These are phyloP conservation scores for Apostichopus parvimensis DNA, from an alignment of 35 echinoderm and acorn worm species.

Conservation along the genomic window DNA sequence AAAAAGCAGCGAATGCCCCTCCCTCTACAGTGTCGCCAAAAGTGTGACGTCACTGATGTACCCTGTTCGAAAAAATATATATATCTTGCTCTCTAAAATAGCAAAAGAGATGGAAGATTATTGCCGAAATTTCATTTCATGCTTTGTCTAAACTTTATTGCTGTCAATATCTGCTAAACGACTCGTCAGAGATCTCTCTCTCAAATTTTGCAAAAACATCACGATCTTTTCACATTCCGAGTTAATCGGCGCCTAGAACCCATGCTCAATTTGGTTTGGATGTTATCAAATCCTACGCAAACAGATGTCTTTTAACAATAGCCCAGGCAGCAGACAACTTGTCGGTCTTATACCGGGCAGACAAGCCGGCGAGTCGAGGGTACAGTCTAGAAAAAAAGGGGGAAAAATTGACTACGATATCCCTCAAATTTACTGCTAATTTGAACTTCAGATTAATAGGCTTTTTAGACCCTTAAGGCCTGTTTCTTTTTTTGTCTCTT, in stretches of 20 bases:
- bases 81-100: too few species aligned
- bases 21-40: too few species aligned
- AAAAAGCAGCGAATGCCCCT: too few species aligned
- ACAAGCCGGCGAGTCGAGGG: slow-evolving; percentile 41
- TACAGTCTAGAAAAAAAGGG: not conserved
- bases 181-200: not conserved
- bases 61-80: too few species aligned
- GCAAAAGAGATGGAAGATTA: too few species aligned
- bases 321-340: slow-evolving; percentile 19
- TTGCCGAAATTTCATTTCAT: slow-evolving; percentile 7
- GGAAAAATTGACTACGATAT: not conserved
- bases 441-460: not conserved
- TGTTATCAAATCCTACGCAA: slow-evolving; percentile 26
- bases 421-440: not conserved
- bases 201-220: not conserved
- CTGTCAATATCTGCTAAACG: not conserved
- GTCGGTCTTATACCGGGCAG: slow-evolving; percentile 10
- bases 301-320: slow-evolving; percentile 30
- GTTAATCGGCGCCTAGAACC: slow-evolving; percentile 6
- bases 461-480: too few species aligned
- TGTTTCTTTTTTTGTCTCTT: not conserved
- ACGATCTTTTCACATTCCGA: slow-evolving; percentile 27
- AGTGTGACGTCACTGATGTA: too few species aligned
- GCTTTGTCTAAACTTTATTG: slow-evolving; percentile 13
- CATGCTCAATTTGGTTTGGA: slow-evolving; percentile 35